phyloP scores from a whole-genome alignment of 1,140 invertebrate species.

The Cotesia vestalis region DNA sequence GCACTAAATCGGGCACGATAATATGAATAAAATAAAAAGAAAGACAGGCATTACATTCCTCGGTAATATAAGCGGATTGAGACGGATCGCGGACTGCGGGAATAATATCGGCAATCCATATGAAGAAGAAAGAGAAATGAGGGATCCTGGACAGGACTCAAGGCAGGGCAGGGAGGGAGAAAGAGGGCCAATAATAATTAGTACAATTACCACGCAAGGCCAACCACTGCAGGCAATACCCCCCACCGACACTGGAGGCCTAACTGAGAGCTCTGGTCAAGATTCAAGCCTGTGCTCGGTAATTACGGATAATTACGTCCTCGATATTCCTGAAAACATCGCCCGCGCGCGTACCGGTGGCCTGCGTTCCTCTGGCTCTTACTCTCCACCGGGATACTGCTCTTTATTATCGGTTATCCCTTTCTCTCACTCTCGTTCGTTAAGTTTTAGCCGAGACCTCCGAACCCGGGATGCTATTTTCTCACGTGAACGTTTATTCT shows the following conservation, averaged over 20 bases:
- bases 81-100: not conserved
- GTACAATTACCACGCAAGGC: conserved; percentile 64
- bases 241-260: conserved; percentile 13
- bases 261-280: conserved; percentile 38
- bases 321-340: conserved; percentile 65
- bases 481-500: conserved; percentile 33
- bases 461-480: conserved; percentile 24
- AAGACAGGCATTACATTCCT: too few species aligned
- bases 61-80: too few species aligned
- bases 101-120: conserved; percentile 26
- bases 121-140: conserved; percentile 41
- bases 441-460: conserved; percentile 18
- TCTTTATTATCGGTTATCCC: conserved; percentile 39
- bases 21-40: conserved; percentile 4
- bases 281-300: conserved; percentile 60
- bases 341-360: conserved; percentile 44
- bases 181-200: conserved; percentile 60
- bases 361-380: conserved; percentile 32
- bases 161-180: conserved; percentile 36
- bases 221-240: conserved; percentile 52
- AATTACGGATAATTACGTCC: conserved; percentile 65
- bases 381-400: conserved; percentile 16
- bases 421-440: conserved; percentile 2
- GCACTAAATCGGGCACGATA: conserved; percentile 32
- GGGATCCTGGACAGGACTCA: conserved; percentile 33